Evolutionary conservation across 2,113 vertebrate species (phyloP).

Genomic region (Hipposideros armiger): DNA sequence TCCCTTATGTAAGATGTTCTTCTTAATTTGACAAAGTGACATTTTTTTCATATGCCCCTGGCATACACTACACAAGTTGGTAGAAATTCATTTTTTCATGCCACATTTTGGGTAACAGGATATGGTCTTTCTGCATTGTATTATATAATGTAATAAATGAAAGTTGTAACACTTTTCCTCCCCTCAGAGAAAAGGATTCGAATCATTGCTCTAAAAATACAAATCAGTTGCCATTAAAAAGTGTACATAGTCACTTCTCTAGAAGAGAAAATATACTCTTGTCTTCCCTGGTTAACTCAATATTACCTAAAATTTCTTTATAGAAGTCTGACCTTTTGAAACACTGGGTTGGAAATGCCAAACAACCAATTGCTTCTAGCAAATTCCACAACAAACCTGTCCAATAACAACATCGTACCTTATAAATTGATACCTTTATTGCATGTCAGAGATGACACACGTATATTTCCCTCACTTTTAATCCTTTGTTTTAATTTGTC

Average conservation of each 20-base stretch:
- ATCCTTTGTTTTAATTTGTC: not conserved
- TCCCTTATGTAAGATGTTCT: not conserved
- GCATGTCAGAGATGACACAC: not conserved
- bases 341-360: not conserved
- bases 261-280: conserved; percentile 7
- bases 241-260: not conserved
- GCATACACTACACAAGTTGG: not conserved
- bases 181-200: conserved; percentile 27
- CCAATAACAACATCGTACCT: not conserved
- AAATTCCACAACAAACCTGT: conserved; percentile 26
- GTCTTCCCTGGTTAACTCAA: not conserved
- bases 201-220: conserved; percentile 27
- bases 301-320: conserved; percentile 49
- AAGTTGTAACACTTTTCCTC: conserved; percentile 27
- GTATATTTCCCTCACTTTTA: not conserved
- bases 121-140: not conserved
- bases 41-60: conserved; percentile 9
- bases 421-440: not conserved
- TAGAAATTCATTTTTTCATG: not conserved
- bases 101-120: not conserved
- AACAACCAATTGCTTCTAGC: conserved; percentile 49
- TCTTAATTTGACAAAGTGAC: conserved; percentile 31
- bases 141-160: conserved; percentile 50
- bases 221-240: not conserved
- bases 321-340: not conserved